Evolutionary conservation across 1,140 invertebrate genomes (phyloP).

Genomic region (Gonioctena quinquepunctata): DNA sequence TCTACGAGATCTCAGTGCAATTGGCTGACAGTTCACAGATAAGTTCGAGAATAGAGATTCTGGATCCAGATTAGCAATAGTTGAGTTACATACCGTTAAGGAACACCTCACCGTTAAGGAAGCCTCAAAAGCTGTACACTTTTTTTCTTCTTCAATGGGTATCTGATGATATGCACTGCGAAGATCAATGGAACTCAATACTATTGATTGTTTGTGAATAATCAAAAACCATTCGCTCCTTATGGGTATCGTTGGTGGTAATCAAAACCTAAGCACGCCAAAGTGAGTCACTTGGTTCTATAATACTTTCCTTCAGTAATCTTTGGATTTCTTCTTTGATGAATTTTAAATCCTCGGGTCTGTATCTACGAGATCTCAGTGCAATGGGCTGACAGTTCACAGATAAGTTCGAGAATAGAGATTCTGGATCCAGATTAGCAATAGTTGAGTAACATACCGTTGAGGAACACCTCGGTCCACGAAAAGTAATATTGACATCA

Average conservation of each 20-base stretch:
- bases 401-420: no score
- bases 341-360: background rate
- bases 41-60: no score
- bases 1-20: background rate
- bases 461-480: background rate
- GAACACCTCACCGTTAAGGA: no score
- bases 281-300: background rate
- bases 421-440: no score
- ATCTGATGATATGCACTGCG: no score
- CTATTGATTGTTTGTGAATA: no score
- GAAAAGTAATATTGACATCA: background rate
- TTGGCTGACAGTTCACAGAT: background rate
- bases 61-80: no score
- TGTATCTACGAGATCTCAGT: background rate
- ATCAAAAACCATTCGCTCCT: background rate
- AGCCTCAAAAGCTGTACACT: no score
- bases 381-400: background rate
- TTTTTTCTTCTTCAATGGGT: no score
- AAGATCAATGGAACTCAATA: no score
- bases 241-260: background rate
- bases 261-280: background rate
- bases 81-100: background rate
- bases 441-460: background rate
- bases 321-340: background rate
- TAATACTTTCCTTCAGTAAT: background rate